Evolutionary conservation across 2,888 invertebrate species (phyloP).

Genomic region (Caenorhabditis japonica): DNA sequence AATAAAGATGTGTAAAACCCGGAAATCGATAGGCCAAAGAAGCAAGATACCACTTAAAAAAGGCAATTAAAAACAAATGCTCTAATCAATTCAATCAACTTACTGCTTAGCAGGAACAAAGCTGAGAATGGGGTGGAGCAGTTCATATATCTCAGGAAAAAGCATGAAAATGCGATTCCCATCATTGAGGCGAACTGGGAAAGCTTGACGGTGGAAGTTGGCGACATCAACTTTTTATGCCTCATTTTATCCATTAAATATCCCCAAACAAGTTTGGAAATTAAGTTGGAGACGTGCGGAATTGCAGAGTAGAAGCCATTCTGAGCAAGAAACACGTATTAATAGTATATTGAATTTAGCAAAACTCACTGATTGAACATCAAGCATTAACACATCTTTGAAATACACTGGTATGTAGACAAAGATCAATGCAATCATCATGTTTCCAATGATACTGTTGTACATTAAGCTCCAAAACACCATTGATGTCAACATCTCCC

Average conservation of each 20-base stretch:
- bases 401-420: constrained; percentile 71
- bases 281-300: constrained; percentile 61
- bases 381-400: constrained; percentile 68
- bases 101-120: constrained; percentile 36
- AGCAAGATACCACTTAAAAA: constrained; percentile 52
- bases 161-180: constrained; percentile 45
- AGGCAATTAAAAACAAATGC: background rate
- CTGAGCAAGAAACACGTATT: constrained; percentile 50
- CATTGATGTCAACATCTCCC: constrained; percentile 48
- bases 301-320: constrained; percentile 68
- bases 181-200: constrained; percentile 61
- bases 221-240: constrained; percentile 49
- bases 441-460: constrained; percentile 62
- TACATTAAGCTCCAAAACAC: constrained; percentile 42
- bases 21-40: constrained; percentile 64
- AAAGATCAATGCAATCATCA: constrained; percentile 66
- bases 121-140: constrained; percentile 26
- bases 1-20: constrained; percentile 72
- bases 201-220: constrained; percentile 63
- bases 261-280: constrained; percentile 68
- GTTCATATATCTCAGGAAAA: constrained; percentile 36
- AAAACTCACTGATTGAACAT: constrained; percentile 56
- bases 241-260: constrained; percentile 63
- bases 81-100: too few relatives aligned
- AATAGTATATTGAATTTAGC: too few relatives aligned